These are phyloP conservation scores for Aegotheles bennettii DNA, from an alignment of 2,113 vertebrate genomes.

Conservation along the genomic window DNA sequence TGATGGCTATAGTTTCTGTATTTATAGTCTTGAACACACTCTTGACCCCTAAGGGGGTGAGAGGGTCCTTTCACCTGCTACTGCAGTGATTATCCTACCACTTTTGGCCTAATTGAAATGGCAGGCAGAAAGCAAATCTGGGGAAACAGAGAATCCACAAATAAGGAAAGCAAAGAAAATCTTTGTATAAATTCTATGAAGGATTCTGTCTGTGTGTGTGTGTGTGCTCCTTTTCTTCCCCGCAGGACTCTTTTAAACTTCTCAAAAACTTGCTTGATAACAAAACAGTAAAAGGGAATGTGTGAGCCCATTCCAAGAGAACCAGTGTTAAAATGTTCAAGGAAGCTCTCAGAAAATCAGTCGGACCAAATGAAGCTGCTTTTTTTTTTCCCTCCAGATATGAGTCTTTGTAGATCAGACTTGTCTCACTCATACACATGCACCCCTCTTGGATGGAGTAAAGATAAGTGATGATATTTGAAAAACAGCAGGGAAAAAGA, in stretches of 20 bases:
- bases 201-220: too few species aligned
- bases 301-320: not conserved
- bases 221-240: not conserved
- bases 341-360: not conserved
- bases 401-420: not conserved
- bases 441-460: not conserved
- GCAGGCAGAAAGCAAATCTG: not conserved
- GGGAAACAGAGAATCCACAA: not conserved
- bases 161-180: not conserved
- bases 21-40: not conserved
- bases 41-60: not conserved
- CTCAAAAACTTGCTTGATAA: not conserved
- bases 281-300: not conserved
- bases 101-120: not conserved
- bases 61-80: not conserved
- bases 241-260: not conserved
- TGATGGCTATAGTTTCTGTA: not conserved
- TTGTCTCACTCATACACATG: not conserved
- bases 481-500: not conserved
- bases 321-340: fast-evolving
- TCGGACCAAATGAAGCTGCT: not conserved
- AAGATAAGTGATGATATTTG: not conserved
- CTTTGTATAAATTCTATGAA: not conserved
- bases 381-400: not conserved
- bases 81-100: not conserved